Evolutionary conservation across 1,140 invertebrate species (phyloP).

Genomic region (Drosophila punjabiensis): DNA sequence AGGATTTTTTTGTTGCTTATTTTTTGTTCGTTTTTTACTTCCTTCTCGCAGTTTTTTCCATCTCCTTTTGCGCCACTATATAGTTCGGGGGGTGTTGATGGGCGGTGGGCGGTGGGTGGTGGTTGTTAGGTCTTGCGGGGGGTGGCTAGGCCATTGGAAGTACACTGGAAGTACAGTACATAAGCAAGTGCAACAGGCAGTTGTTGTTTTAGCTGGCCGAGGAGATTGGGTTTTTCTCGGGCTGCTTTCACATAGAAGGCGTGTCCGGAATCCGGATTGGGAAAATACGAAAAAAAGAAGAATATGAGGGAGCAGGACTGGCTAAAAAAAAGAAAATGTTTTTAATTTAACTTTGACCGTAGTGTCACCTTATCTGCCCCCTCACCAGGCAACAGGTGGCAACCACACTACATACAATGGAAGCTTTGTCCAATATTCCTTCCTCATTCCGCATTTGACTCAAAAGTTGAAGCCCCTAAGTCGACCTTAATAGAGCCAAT

Average conservation of each 20-base stretch:
- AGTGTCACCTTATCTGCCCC: slow-evolving; percentile 25
- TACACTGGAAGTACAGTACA: slow-evolving; percentile 57
- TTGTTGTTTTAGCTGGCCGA: slow-evolving; percentile 59
- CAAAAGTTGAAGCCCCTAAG: slow-evolving; percentile 3
- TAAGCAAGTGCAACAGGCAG: slow-evolving; percentile 80
- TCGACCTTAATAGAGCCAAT: slow-evolving; percentile 35
- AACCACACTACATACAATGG: not conserved
- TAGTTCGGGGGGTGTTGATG: slow-evolving; percentile 29
- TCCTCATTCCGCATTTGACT: slow-evolving; percentile 15
- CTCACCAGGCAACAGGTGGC: slow-evolving; percentile 61
- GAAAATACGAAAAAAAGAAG: slow-evolving; percentile 15
- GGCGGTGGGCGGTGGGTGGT: not conserved
- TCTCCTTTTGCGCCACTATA: slow-evolving; percentile 51
- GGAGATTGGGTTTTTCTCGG: slow-evolving; percentile 40
- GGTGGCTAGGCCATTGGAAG: slow-evolving; percentile 34
- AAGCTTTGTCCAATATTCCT: slow-evolving; percentile 11
- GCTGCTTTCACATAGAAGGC: slow-evolving; percentile 47
- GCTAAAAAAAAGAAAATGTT: slow-evolving; percentile 66
- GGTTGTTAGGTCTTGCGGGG: not conserved
- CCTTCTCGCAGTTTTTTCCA: slow-evolving; percentile 52
- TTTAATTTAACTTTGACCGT: slow-evolving; percentile 77
- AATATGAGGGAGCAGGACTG: not conserved
- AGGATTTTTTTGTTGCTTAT: slow-evolving; percentile 54
- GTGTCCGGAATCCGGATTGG: slow-evolving; percentile 42
- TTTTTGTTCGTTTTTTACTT: slow-evolving; percentile 56